Percentiles rank a stretch among this genome's conserved stretches.
Conservation (phyloP, 2,113 vertebrate genomes). For the Oncorhynchus mykiss region DNA sequence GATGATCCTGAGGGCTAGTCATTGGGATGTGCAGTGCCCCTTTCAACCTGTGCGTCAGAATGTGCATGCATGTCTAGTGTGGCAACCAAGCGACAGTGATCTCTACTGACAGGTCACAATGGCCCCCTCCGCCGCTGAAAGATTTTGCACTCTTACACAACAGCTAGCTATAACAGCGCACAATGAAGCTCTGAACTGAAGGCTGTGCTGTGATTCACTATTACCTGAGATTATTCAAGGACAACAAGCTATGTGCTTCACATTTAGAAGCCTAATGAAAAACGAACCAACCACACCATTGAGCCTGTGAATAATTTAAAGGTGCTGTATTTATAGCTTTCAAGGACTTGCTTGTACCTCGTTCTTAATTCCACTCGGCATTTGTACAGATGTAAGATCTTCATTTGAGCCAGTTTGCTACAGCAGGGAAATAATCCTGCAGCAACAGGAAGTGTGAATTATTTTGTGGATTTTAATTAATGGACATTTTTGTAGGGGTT, state of each 20-base stretch:
- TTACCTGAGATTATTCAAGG: constrained; percentile 49
- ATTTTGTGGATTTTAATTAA: no score
- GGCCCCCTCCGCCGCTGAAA: constrained; percentile 50
- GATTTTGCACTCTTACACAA: constrained; percentile 37
- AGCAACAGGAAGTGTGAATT: no score
- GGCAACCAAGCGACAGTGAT: constrained; percentile 54
- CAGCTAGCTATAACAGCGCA: constrained; percentile 3
- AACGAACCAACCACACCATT: constrained; percentile 25
- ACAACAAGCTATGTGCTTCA: constrained; percentile 31
- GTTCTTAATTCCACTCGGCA: not conserved
- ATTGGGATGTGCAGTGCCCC: constrained; percentile 48
- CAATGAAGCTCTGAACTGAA: constrained; percentile 3
- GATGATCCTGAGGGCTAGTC: constrained; percentile 40
- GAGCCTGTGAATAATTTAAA: constrained; percentile 49
- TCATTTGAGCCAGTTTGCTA: no score
- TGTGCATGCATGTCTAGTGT: constrained; percentile 55
- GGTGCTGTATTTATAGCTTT: constrained; percentile 23
- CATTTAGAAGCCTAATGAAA: constrained; percentile 1
- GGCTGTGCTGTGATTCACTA: constrained; percentile 20
- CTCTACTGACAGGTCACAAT: constrained; percentile 62
- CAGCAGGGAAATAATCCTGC: no score
- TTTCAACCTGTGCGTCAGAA: constrained; percentile 56
- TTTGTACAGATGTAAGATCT: not conserved
- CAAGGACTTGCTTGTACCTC: constrained; percentile 16
- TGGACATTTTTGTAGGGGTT: no score